phyloP scores from a whole-genome alignment of 2,113 vertebrate species.

The Zosterops lateralis region DNA sequence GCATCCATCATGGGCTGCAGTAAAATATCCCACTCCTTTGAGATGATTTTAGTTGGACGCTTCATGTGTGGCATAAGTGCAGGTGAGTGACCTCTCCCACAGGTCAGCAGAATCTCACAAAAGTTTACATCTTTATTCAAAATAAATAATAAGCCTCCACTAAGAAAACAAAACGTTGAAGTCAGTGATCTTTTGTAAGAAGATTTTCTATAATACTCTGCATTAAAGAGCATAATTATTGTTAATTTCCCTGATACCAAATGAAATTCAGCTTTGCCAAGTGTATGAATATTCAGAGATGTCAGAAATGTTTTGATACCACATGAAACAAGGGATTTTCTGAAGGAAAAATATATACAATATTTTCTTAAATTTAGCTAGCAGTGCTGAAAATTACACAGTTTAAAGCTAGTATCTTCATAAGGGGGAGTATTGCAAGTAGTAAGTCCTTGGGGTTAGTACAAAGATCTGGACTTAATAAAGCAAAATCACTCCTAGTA shows the following conservation, averaged over 20 bases:
- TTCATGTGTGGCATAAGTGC: conserved; percentile 78
- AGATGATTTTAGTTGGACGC: conserved; percentile 78
- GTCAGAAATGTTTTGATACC: background rate
- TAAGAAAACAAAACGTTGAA: background rate
- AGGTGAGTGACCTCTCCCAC: conserved; percentile 52
- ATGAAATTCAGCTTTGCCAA: background rate
- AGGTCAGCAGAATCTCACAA: background rate
- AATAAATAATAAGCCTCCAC: background rate
- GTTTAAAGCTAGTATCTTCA: background rate
- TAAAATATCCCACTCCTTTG: conserved; percentile 71
- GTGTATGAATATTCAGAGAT: background rate
- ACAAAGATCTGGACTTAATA: background rate
- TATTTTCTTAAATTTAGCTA: background rate
- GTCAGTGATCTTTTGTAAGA: background rate
- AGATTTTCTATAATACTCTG: background rate
- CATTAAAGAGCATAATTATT: background rate
- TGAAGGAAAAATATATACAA: background rate
- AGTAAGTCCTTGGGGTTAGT: background rate
- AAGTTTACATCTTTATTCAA: background rate
- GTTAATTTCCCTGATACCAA: background rate
- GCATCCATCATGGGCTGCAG: conserved; percentile 75
- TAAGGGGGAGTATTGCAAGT: background rate
- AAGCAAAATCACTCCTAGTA: background rate
- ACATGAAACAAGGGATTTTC: background rate
- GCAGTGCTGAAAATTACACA: background rate